Evolutionary conservation across 2,797 vertebrate genomes (phyloP).

Genomic region (Coendou prehensilis): DNA sequence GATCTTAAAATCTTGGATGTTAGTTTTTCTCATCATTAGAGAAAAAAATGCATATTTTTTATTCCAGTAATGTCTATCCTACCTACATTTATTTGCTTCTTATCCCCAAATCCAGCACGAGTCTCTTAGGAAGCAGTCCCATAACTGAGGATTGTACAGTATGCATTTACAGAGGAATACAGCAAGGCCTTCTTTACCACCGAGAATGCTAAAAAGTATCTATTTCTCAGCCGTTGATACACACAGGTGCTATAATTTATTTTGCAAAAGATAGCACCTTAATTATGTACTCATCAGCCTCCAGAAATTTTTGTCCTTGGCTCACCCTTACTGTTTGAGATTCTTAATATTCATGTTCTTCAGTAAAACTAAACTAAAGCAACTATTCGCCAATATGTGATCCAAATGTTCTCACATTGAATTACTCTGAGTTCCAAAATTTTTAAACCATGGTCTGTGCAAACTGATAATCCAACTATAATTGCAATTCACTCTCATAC

Average conservation of each 20-base stretch:
- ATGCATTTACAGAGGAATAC: neutral
- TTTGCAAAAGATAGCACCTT: conserved; percentile 49
- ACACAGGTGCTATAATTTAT: conserved; percentile 57
- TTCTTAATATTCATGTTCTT: conserved; percentile 67
- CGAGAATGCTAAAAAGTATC: conserved; percentile 69
- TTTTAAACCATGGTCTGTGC: conserved; percentile 57
- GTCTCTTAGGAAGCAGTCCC: conserved; percentile 54
- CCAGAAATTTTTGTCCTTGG: conserved; percentile 42
- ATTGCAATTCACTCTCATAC: conserved; percentile 28
- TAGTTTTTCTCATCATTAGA: neutral
- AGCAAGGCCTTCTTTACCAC: neutral
- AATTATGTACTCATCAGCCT: conserved; percentile 14
- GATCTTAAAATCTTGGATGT: neutral
- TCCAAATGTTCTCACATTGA: conserved; percentile 72
- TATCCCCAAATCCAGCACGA: neutral
- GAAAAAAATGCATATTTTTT: neutral
- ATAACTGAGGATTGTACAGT: conserved; percentile 45
- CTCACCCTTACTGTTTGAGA: conserved; percentile 65
- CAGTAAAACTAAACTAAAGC: conserved; percentile 47
- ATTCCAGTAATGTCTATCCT: conserved; percentile 43
- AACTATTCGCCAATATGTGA: conserved; percentile 72
- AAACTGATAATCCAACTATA: conserved; percentile 57
- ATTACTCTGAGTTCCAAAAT: conserved; percentile 63
- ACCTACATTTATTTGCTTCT: conserved; percentile 46
- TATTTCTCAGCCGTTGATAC: conserved; percentile 24